Base-by-base conservation (phyloP, 2,113 vertebrate species). In the Chitala chitala region DNA sequence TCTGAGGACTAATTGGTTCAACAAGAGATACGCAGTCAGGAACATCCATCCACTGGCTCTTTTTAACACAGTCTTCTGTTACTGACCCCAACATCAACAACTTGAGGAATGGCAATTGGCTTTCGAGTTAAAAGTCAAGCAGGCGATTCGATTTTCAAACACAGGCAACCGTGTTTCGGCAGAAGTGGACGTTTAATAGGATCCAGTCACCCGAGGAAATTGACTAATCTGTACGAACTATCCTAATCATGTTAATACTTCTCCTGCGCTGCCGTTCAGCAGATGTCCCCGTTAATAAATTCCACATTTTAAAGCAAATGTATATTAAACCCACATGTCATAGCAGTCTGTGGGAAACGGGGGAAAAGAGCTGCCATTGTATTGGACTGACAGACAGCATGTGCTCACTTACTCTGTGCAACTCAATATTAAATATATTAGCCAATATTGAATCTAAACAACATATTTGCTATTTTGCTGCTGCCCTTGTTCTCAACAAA, bases 151-250 rank as follows among this genome's bases (percentile, higher is more conserved):
- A 71, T 71, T 65, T 54, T 69, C 48, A 76, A 31, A 38, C 65
- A 7, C 66, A 61, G 26, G 29, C 12, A 5, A 3, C 8, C 4
- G 5, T 33, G 17, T 26, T 22, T 46, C 36, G 22, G 33, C 46
- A 29, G 48, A 81, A 78, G 73, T 85, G 86, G 86, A 80, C 87
- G 89, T 90, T 82, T 87, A 86, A 86, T 87, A 69, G 89, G 12
- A 58, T 44, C 33, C 66, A 53, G 87, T 91, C 92, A 93, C 90
- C 90, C 90, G 91, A 85, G 90, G 91, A 95, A 87, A 86, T 86
- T 77, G 90, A 92, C 93, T 95, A 93, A 95, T 94, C 92, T 94
- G 92, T 93, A 92, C 90, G 92, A 91, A 90, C 92, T 91, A 89
- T 94, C 90, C 90, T 91, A 91, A 92, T 92, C 92, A 92, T 90